These are phyloP conservation scores for Anas acuta DNA, from an alignment of 2,797 vertebrate species.

Conservation along the genomic window DNA sequence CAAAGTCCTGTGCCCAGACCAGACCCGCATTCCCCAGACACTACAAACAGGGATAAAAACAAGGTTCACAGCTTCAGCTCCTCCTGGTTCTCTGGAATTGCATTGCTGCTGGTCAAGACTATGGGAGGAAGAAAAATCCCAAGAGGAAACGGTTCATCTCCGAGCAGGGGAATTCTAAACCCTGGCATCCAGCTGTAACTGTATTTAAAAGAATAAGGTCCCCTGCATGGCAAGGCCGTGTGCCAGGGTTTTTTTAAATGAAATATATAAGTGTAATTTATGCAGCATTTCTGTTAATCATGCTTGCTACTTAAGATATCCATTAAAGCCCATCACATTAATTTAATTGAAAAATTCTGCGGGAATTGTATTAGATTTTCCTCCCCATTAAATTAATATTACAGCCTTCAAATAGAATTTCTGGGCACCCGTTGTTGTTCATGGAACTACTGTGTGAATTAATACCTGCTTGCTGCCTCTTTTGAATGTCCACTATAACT, in stretches of 20 bases:
- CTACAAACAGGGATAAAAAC: background rate
- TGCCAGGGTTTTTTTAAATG: constrained; percentile 29
- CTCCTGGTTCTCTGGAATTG: constrained; percentile 21
- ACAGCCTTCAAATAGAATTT: constrained; percentile 69
- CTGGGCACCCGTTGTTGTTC: constrained; percentile 64
- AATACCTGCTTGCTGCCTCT: constrained; percentile 61
- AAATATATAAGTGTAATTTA: constrained; percentile 69
- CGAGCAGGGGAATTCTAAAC: constrained; percentile 12
- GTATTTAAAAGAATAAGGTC: background rate
- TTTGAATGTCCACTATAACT: constrained; percentile 22
- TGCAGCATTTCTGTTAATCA: constrained; percentile 63
- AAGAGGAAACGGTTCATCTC: constrained; percentile 25
- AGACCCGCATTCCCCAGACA: background rate
- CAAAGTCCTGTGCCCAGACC: background rate
- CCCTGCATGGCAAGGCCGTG: constrained; percentile 31
- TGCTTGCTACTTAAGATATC: constrained; percentile 69
- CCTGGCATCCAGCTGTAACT: too few relatives aligned
- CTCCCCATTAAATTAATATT: constrained; percentile 75
- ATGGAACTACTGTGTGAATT: constrained; percentile 72
- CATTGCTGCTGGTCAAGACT: background rate
- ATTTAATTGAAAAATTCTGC: constrained; percentile 78
- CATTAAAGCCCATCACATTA: constrained; percentile 69
- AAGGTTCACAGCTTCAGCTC: background rate
- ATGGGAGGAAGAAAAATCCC: background rate
- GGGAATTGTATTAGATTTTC: constrained; percentile 74